Conservation (phyloP, 2,888 invertebrate species). For the Drosophila maculinotata region DNA sequence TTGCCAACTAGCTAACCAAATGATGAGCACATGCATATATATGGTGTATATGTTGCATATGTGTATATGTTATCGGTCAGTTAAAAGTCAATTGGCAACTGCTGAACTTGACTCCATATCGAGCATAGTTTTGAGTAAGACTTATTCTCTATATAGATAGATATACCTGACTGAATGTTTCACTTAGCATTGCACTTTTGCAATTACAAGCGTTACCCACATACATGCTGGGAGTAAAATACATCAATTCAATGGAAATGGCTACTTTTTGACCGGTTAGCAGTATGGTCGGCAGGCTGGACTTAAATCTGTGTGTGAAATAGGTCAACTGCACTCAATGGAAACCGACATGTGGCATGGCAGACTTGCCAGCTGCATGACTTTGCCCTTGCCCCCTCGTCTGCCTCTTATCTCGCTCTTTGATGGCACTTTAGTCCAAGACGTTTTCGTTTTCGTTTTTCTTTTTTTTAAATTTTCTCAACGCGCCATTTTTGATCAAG, state of each 20-base stretch:
- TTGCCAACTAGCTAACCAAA: slow-evolving; percentile 42
- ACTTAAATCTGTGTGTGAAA: slow-evolving; percentile 60
- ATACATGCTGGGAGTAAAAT: slow-evolving; percentile 41
- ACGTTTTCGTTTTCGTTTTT: slow-evolving; percentile 18
- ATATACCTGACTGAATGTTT: too few relatives aligned
- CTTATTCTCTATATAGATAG: too few relatives aligned
- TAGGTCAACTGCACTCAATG: slow-evolving; percentile 74
- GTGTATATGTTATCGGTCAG: slow-evolving; percentile 34
- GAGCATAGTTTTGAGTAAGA: background rate
- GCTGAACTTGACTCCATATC: slow-evolving; percentile 34
- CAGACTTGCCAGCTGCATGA: slow-evolving; percentile 44
- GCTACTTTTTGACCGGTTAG: slow-evolving; percentile 43
- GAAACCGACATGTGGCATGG: slow-evolving; percentile 64
- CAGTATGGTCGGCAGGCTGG: slow-evolving; percentile 21
- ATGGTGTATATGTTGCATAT: too few relatives aligned
- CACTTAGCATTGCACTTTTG: slow-evolving; percentile 65
- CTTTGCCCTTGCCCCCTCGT: slow-evolving; percentile 13
- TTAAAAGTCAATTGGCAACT: slow-evolving; percentile 46
- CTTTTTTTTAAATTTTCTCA: slow-evolving; percentile 34
- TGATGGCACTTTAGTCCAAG: slow-evolving; percentile 47
- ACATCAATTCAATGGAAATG: slow-evolving; percentile 58
- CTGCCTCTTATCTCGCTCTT: slow-evolving; percentile 30
- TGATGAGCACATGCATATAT: slow-evolving; percentile 30
- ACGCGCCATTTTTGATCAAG: slow-evolving; percentile 73
- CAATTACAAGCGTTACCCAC: slow-evolving; percentile 70